A percentile compares a stretch with the other conserved stretches of the same genome.
Evolutionary conservation across 2,113 vertebrate genomes (phyloP).

Genomic region (Tympanuchus pallidicinctus): DNA sequence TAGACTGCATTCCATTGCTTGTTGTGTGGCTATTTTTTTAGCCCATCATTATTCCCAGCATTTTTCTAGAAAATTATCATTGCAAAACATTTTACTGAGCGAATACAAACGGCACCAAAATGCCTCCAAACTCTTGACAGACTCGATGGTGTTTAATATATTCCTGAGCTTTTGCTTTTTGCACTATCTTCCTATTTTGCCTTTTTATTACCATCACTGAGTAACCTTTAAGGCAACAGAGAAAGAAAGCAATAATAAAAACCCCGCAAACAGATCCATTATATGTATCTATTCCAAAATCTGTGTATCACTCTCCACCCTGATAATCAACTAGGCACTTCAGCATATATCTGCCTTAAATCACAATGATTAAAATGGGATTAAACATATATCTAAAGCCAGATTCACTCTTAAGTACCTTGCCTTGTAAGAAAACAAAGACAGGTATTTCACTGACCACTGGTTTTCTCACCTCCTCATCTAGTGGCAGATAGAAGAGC

Average conservation of each 20-base stretch:
- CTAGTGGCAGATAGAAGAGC: slow-evolving; percentile 8
- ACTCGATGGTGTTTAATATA: not conserved
- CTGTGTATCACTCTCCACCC: not conserved
- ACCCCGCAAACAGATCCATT: not conserved
- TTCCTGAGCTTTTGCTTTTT: not conserved
- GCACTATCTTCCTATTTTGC: not conserved
- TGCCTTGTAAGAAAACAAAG: slow-evolving; percentile 51
- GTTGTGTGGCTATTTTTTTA: not conserved
- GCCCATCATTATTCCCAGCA: not conserved
- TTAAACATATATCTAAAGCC: slow-evolving; percentile 30
- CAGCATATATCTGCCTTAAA: slow-evolving; percentile 16
- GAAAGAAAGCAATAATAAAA: not conserved
- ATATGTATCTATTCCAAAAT: not conserved
- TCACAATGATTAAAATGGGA: slow-evolving; percentile 42
- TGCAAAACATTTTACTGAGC: not conserved
- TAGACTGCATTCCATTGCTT: not conserved
- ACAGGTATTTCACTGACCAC: slow-evolving; percentile 46
- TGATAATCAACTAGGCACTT: not conserved
- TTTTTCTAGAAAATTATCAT: not conserved
- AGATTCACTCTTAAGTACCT: slow-evolving; percentile 20
- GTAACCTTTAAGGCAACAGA: not conserved
- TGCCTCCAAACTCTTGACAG: not conserved
- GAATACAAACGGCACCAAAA: not conserved
- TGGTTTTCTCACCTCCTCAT: slow-evolving; percentile 51
- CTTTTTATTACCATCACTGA: not conserved